These are phyloP conservation scores for Rhamnusium bicolor DNA, from an alignment of 2,888 invertebrate genomes.

Conservation along the genomic window DNA sequence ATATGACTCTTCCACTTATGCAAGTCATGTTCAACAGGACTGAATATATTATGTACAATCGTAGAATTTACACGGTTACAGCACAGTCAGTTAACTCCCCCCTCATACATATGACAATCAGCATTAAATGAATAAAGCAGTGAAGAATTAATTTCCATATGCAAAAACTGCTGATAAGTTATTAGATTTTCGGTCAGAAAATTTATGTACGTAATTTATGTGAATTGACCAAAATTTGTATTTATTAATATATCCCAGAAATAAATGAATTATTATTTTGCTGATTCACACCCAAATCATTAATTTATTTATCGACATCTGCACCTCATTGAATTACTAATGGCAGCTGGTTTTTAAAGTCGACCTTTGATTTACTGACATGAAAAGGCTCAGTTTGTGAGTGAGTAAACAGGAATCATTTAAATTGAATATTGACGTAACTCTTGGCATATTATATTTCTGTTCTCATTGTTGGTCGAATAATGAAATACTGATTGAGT, in stretches of 20 bases:
- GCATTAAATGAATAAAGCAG: too few species aligned
- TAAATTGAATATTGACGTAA: conserved; percentile 49
- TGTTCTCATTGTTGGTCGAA: conserved; percentile 26
- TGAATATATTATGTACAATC: too few species aligned
- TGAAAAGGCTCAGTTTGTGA: conserved; percentile 38
- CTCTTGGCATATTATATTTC: conserved; percentile 49
- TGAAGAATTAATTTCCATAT: too few species aligned
- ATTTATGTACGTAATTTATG: background rate
- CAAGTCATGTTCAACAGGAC: too few species aligned
- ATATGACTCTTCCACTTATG: too few species aligned
- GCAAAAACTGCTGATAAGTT: background rate
- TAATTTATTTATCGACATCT: conserved; percentile 40
- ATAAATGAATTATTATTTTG: conserved; percentile 28
- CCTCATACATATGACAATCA: too few species aligned
- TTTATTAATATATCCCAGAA: conserved; percentile 7
- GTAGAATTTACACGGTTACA: too few species aligned
- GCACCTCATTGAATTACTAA: conserved; percentile 41
- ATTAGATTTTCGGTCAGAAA: background rate
- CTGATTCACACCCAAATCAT: conserved; percentile 37
- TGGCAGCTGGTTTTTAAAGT: conserved; percentile 13
- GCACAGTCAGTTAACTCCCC: too few species aligned
- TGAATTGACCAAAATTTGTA: background rate
- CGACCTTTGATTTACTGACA: conserved; percentile 28
- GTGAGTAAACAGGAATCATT: conserved; percentile 41
- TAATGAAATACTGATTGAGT: background rate